Evolutionary conservation across 2,888 invertebrate genomes (phyloP), one percentile per base, ranked within the genome.

Genomic region (Deilephila elpenor): DNA sequence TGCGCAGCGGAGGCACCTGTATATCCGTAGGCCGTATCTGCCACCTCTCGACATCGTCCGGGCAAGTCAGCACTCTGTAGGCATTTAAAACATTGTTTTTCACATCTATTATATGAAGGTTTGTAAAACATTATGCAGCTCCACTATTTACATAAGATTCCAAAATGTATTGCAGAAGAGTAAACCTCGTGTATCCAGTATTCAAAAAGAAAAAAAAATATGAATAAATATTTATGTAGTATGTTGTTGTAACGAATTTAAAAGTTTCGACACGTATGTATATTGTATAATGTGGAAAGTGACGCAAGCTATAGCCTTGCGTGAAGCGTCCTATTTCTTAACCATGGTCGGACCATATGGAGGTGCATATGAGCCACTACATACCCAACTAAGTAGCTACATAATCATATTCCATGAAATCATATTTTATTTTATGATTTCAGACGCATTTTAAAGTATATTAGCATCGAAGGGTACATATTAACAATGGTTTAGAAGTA

Each of bases 281-380:
- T 89, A 83, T 87, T 89, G 91, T 88, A 93, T 93, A 92, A 92
- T 89, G 84, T 87, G 84, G 83, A 81, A 83, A 79, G 83, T 93
- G 93, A 94, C 93, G 93, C 89, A 91, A 88, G 79, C 81, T 78
- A 75, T 86, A 91, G 89, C 93, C 93, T 93, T 91, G 92, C 80
- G 79, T 80, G 89, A 89, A 89, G 88, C 89, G 89, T 87, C 86
- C 86, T 88, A 89, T 92, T 91, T 92, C 87, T 87, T 89, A 90
- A 91, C 79, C 76, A 74, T 62, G 53, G 37, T 73, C 70, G 20
- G 51, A n/a, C 56, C 56, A 44, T 61, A 51, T 56, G 61, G 56
- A 61, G 51, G 53, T 62, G 37, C 71, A 37, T 17, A 19, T 61
- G 11, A 62, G 20, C 34, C 37, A 3, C 5, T 17, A 17, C 7